Evolutionary conservation across 2,888 invertebrate species (phyloP), one percentile per base, ranked within the genome.

Genomic region (Cetonia aurata): DNA sequence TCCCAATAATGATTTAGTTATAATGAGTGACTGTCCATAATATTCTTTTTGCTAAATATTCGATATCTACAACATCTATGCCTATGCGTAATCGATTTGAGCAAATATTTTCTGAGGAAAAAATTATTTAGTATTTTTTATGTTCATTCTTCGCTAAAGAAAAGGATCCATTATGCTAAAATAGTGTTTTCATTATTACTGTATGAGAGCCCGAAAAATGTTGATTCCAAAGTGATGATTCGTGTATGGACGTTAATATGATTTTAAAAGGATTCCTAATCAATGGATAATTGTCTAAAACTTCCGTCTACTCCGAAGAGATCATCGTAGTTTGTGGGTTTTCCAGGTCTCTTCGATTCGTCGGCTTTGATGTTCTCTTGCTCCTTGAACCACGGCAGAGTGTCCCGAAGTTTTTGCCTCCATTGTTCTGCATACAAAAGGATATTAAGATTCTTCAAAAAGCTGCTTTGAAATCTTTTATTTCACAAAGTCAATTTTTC

Each of bases 271-370:
- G 19, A 25, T 25, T 1, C 77, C 86, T 88, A 95, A 86, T 95
- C 94, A 79, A 96, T 94, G 78, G 90, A 89, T 70, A 96, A 86
- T 83, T 95, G 93, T 79, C 94, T 90, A 87, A 95, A 95, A 57
- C 95, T 94, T 48, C 95, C 95, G 79, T 95, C 95, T 79, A 95
- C 89, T n/a, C 95, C 95, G 79, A 96, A 95, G 3, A 95, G 87
- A 79, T 95, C 95, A 76, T 95, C 94, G 75, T 92, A 91, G 76
- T 94, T 94, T 81, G 93, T 95, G 73, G 94, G 94, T 81, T 93
- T 93, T 50, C 94, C 95, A 0, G 93, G 93, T 80, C 96, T 89
- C 72, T 93, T 89, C 0, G 91, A 85, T 82, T 95, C 95, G 77
- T 94, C 92, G 12, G 94, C 91, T 81, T 93, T 94, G 37, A 92